These are phyloP conservation scores for Folsomia manolachei DNA, from an alignment of 2,888 invertebrate genomes.

Conservation along the genomic window DNA sequence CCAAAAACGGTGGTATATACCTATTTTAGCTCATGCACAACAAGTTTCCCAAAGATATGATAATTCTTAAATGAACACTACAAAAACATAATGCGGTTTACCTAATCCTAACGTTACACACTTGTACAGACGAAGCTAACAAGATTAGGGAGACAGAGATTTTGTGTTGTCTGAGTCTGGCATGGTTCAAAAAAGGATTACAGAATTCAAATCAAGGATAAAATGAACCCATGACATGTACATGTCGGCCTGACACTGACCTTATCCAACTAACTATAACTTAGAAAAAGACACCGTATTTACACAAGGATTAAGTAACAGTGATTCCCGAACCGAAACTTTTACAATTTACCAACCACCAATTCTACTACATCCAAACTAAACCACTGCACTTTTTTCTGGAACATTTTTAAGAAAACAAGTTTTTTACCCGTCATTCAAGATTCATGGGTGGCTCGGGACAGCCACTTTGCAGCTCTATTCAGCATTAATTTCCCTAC, in stretches of 20 bases:
- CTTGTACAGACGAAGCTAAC: background rate
- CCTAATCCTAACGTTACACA: background rate
- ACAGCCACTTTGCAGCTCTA: background rate
- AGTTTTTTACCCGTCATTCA: constrained; percentile 1
- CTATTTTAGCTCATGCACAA: no score
- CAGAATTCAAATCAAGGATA: background rate
- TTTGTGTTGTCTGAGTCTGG: background rate
- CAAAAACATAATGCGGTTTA: background rate
- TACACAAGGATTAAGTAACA: constrained; percentile 22
- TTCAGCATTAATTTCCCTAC: background rate
- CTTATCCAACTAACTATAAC: constrained; percentile 13
- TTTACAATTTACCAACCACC: background rate
- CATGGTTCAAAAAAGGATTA: background rate
- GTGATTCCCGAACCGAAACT: background rate
- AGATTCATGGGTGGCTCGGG: constrained; percentile 7
- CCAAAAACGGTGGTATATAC: no score
- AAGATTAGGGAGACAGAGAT: background rate
- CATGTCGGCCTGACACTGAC: constrained; percentile 11
- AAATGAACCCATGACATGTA: background rate
- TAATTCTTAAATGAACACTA: background rate
- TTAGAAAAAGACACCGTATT: constrained; percentile 1
- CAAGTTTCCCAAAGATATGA: no score
- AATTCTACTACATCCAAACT: background rate
- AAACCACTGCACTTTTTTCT: background rate
- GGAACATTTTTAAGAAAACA: background rate